Evolutionary conservation across 2,888 invertebrate species (phyloP), one percentile per base, ranked within the genome.

Genomic region (Brenthis ino): DNA sequence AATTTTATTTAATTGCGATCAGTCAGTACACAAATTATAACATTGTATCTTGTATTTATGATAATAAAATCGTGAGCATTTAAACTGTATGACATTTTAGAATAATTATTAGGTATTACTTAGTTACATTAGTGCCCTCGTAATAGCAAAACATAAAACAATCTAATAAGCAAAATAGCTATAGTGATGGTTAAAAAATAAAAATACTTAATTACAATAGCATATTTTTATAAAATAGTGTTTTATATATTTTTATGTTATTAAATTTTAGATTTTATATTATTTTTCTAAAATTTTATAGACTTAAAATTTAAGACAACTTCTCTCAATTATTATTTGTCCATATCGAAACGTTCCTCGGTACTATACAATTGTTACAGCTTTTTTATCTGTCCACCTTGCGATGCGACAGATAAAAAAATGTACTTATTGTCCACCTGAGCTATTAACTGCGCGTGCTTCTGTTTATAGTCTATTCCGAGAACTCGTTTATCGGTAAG

Each of bases 401-500:
- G 83, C 84, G 77, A 80, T 77, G 76, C 74, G 67, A 67, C 55
- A 33, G 57, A 68, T 66, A 72, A 72, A 69, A 37, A 69, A 72
- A 67, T 77, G 74, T 75, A 77, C 74, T 83, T 82, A 82, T 83
- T 84, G 83, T 85, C 79, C 84, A 83, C 81, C 80, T 79, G 79
- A 81, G 77, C 78, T 82, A 83, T 82, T 83, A 80, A 76, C 70
- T 70, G 81, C 86, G 81, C 85, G 83, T 87, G 85, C 83, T 79
- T 80, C 78, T 77, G 80, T 79, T 77, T 78, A 80, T 75, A 76
- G 72, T 72, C 66, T 71, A 75, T 76, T 78, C 77, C 74, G 70
- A 77, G 77, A 79, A 77, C 77, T 76, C 71, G 77, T 76, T 77
- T 74, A 75, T 72, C 70, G 74, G 75, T 71, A 75, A 73, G 74